Evolutionary conservation across 2,113 vertebrate genomes (phyloP).

Genomic region (Hippolais icterina): DNA sequence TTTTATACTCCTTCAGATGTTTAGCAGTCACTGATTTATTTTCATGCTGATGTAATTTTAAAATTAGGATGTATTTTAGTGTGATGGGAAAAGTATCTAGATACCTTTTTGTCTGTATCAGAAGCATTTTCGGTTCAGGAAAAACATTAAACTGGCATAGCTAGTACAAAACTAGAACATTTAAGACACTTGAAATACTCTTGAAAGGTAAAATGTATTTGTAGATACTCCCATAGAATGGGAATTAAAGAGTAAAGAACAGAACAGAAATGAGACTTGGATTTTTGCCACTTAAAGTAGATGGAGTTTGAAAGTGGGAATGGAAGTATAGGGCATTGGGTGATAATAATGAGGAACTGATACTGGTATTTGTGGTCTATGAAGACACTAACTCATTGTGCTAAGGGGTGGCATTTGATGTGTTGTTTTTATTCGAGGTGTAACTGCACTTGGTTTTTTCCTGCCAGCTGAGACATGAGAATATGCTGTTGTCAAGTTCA

Average conservation of each 20-base stretch:
- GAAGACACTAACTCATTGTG: not conserved
- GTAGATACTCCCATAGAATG: not conserved
- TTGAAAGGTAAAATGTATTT: not conserved
- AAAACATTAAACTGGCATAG: not conserved
- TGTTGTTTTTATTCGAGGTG: not conserved
- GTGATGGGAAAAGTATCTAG: not conserved
- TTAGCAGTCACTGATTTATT: not conserved
- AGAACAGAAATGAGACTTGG: not conserved
- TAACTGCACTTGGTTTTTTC: accelerated
- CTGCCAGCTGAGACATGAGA: not conserved
- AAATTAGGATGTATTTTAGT: not conserved
- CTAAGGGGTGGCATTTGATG: not conserved
- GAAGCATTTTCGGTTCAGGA: not conserved
- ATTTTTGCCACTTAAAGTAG: not conserved
- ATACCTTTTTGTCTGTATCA: not conserved
- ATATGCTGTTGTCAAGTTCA: not conserved
- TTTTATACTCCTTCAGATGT: not conserved
- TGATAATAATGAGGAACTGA: not conserved
- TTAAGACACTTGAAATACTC: not conserved
- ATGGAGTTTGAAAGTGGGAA: not conserved
- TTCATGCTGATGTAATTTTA: not conserved
- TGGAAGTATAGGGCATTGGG: not conserved
- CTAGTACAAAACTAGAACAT: not conserved
- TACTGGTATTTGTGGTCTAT: not conserved
- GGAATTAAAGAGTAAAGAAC: not conserved